Conservation (phyloP, 2,888 invertebrate genomes). For the Eupithecia tripunctaria region DNA sequence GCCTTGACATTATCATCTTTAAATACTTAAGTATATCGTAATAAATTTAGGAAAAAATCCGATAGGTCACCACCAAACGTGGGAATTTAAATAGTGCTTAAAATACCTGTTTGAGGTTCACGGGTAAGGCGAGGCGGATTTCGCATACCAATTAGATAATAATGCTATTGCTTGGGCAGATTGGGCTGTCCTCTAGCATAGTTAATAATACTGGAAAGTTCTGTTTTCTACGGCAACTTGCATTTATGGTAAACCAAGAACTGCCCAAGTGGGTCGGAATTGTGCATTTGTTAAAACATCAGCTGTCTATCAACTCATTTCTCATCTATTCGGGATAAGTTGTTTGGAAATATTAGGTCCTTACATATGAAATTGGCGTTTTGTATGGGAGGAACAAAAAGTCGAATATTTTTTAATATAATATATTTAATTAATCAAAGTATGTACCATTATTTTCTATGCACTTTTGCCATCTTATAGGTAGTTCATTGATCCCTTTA, state of each 20-base stretch:
- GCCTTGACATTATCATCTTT: conserved; percentile 50
- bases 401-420: too few relatives aligned
- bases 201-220: not conserved
- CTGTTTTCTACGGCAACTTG: not conserved
- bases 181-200: not conserved
- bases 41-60: conserved; percentile 39
- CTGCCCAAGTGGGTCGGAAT: too few relatives aligned
- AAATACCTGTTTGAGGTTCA: conserved; percentile 22
- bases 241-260: not conserved
- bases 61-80: conserved; percentile 42
- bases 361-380: too few relatives aligned
- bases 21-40: conserved; percentile 46
- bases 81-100: conserved; percentile 41
- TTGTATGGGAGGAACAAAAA: too few relatives aligned
- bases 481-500: too few relatives aligned
- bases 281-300: not conserved
- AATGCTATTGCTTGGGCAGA: not conserved
- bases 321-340: not conserved
- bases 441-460: too few relatives aligned
- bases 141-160: conserved; percentile 21
- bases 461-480: too few relatives aligned
- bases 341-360: not conserved
- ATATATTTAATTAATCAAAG: too few relatives aligned
- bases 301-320: too few relatives aligned
- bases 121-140: conserved; percentile 16